phyloP scores from a whole-genome alignment of 2,113 vertebrate genomes.

The Choloepus hoffmanni region DNA sequence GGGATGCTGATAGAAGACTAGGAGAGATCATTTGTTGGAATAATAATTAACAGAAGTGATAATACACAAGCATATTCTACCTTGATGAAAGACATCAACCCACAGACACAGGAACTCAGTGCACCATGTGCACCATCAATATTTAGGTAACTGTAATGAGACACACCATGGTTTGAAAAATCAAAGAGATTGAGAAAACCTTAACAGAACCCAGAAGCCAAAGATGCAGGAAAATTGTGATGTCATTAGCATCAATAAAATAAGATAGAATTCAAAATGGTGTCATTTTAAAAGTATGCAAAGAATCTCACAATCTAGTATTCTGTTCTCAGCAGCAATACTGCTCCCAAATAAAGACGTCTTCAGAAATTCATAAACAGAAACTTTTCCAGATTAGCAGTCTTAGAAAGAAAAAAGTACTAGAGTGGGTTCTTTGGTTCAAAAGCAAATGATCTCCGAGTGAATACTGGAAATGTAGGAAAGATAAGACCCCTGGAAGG shows the following conservation, averaged over 20 bases:
- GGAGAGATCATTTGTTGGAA: background rate
- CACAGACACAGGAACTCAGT: background rate
- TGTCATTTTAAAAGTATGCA: background rate
- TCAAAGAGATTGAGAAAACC: background rate
- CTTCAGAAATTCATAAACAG: background rate
- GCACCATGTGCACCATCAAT: background rate
- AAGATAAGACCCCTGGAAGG: background rate
- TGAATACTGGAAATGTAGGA: background rate
- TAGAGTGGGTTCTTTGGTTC: background rate
- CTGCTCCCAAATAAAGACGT: background rate
- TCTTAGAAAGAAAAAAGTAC: background rate
- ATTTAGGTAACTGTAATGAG: background rate
- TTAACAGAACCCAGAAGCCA: background rate
- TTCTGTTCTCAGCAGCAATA: background rate
- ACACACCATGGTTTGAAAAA: background rate
- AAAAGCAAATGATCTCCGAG: background rate
- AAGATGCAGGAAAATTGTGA: background rate
- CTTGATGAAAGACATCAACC: background rate
- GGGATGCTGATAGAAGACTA: background rate
- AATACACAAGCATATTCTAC: background rate
- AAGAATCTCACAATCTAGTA: background rate
- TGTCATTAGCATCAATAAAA: background rate
- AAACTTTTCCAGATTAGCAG: background rate
- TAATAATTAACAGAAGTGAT: background rate
- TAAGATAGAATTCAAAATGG: background rate